A percentile compares a stretch with the other conserved stretches of the same genome.
Conservation (phyloP, 1,140 invertebrate genomes). For the Magallana angulata region DNA sequence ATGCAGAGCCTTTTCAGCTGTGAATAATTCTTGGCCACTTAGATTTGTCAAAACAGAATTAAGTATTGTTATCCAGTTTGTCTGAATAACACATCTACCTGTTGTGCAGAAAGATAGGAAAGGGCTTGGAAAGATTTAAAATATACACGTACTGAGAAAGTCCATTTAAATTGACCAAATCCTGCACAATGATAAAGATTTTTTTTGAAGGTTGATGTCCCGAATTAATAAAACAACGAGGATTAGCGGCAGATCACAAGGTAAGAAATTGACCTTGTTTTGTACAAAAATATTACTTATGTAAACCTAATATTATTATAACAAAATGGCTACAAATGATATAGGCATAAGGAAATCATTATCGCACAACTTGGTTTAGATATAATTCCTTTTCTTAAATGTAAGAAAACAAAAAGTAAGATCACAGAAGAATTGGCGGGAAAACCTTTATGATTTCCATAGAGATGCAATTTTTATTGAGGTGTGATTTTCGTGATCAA, state of each 20-base stretch:
- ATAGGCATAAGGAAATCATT: too few relatives aligned
- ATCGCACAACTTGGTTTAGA: too few relatives aligned
- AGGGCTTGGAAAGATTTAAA: not conserved
- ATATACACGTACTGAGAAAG: not conserved
- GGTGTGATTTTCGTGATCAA: not conserved
- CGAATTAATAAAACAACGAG: not conserved
- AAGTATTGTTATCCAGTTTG: not conserved
- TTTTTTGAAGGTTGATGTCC: not conserved
- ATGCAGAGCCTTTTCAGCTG: not conserved
- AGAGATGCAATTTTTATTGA: too few relatives aligned
- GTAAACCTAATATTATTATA: too few relatives aligned
- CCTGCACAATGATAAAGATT: not conserved
- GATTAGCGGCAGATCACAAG: too few relatives aligned
- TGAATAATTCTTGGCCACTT: constrained; percentile 3
- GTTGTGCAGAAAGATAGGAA: not conserved
- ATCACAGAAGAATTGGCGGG: too few relatives aligned
- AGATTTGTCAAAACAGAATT: constrained; percentile 24
- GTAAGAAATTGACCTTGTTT: too few relatives aligned
- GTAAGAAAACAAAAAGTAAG: too few relatives aligned
- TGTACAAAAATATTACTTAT: too few relatives aligned
- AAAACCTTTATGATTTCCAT: too few relatives aligned
- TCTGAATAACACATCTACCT: constrained; percentile 8
- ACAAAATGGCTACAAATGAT: too few relatives aligned
- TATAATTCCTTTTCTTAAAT: too few relatives aligned
- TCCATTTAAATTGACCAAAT: not conserved